Conservation (phyloP, 2,113 vertebrate species). For the Odobenus rosmarus region DNA sequence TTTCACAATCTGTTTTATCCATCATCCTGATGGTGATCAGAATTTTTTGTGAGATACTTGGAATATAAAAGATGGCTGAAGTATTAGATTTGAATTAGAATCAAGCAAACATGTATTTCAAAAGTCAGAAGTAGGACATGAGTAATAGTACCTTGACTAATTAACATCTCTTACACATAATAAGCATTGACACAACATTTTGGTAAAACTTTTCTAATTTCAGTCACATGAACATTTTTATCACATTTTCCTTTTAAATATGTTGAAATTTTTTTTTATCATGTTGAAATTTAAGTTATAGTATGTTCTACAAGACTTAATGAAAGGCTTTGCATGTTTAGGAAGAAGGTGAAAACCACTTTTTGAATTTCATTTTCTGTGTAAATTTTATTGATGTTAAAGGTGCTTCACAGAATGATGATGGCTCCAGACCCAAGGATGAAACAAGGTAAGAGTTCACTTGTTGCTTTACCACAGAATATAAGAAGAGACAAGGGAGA, state of each 20-base stretch:
- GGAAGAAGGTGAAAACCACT: background rate
- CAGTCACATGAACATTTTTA: background rate
- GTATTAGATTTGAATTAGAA: conserved; percentile 20
- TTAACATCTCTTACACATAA: conserved; percentile 10
- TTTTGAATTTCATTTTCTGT: conserved; percentile 71
- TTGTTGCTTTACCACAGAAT: background rate
- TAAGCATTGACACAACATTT: conserved; percentile 2
- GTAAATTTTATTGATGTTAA: conserved; percentile 78
- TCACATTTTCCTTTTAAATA: conserved; percentile 46
- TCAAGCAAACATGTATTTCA: background rate
- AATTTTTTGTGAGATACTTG: background rate
- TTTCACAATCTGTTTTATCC: conserved; percentile 39
- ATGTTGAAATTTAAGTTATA: background rate
- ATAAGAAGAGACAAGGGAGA: background rate
- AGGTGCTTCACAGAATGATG: conserved; percentile 90
- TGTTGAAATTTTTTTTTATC: too few relatives aligned
- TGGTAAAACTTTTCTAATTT: conserved; percentile 50
- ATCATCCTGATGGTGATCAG: background rate
- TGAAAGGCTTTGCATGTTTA: conserved; percentile 50
- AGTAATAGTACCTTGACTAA: background rate
- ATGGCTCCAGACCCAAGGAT: conserved; percentile 85
- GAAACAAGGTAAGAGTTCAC: conserved; percentile 85
- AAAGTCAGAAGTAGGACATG: background rate
- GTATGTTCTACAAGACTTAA: conserved; percentile 18
- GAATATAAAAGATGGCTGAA: background rate